phyloP scores from a whole-genome alignment of 2,797 vertebrate genomes.

The Pseudocheirus occidentalis region DNA sequence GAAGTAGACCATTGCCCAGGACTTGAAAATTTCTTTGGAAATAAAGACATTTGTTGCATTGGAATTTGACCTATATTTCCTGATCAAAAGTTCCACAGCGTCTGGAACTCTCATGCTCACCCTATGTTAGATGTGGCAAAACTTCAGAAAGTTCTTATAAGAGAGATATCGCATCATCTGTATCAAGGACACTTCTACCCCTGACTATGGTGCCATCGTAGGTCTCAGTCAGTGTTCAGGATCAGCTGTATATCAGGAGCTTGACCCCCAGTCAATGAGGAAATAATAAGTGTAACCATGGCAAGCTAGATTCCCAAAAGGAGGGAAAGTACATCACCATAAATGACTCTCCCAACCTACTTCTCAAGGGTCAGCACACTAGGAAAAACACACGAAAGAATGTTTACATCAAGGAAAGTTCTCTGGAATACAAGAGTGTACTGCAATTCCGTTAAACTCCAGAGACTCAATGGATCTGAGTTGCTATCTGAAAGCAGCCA shows the following conservation, averaged over 20 bases:
- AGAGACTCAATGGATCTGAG: background rate
- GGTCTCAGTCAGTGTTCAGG: background rate
- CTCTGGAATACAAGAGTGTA: too few species aligned
- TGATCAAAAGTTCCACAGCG: background rate
- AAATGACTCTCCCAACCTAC: background rate
- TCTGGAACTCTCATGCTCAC: background rate
- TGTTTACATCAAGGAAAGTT: background rate
- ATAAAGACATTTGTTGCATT: background rate
- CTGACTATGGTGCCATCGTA: background rate
- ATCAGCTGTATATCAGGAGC: background rate
- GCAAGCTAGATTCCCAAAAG: background rate
- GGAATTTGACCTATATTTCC: background rate
- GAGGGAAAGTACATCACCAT: background rate
- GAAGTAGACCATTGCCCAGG: background rate
- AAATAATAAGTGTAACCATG: background rate
- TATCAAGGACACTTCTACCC: background rate
- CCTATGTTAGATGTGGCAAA: background rate
- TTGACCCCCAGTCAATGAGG: background rate
- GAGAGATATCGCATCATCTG: background rate
- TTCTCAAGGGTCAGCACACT: background rate
- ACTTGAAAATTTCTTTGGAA: background rate
- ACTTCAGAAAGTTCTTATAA: background rate
- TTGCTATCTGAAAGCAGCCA: background rate
- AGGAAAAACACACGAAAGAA: background rate
- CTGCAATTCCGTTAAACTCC: background rate